A percentile compares a stretch with the other conserved stretches of the same genome.
Conservation (phyloP, 1,140 invertebrate species). For the Maconellicoccus hirsutus region DNA sequence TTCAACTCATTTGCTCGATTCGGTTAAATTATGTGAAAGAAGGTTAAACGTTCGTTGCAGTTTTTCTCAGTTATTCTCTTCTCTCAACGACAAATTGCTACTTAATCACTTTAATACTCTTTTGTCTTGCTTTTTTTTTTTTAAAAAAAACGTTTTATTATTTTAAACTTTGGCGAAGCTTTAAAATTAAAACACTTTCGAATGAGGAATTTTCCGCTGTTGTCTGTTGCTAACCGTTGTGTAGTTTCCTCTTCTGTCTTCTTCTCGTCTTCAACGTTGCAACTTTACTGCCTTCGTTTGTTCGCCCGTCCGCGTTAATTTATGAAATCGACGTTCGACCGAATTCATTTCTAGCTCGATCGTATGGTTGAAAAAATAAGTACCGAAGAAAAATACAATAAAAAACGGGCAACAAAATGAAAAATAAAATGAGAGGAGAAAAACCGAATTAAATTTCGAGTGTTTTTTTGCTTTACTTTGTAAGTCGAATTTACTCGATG, state of each 20-base stretch:
- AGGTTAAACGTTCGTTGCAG: slow-evolving; percentile 8
- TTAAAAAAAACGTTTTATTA: not conserved
- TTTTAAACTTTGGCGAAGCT: not conserved
- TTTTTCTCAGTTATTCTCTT: not conserved
- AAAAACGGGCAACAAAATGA: not conserved
- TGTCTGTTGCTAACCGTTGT: too few species aligned
- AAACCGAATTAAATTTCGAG: slow-evolving; percentile 3
- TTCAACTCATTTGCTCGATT: not conserved
- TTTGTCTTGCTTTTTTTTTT: not conserved
- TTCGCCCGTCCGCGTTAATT: too few species aligned
- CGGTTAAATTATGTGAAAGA: not conserved
- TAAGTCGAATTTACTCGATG: not conserved
- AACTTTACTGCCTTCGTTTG: too few species aligned
- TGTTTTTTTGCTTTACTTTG: not conserved
- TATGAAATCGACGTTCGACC: too few species aligned
- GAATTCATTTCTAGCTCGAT: too few species aligned
- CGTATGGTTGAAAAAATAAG: too few species aligned
- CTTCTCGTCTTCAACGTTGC: too few species aligned
- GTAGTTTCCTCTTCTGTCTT: too few species aligned
- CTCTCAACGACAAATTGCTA: not conserved
- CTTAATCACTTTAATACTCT: slow-evolving; percentile 3
- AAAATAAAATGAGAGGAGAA: not conserved
- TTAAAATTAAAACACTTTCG: too few species aligned
- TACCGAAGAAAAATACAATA: not conserved
- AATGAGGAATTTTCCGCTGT: too few species aligned